These are phyloP conservation scores for Epinephelus fuscoguttatus DNA, from an alignment of 2,113 vertebrate genomes.

Conservation along the genomic window DNA sequence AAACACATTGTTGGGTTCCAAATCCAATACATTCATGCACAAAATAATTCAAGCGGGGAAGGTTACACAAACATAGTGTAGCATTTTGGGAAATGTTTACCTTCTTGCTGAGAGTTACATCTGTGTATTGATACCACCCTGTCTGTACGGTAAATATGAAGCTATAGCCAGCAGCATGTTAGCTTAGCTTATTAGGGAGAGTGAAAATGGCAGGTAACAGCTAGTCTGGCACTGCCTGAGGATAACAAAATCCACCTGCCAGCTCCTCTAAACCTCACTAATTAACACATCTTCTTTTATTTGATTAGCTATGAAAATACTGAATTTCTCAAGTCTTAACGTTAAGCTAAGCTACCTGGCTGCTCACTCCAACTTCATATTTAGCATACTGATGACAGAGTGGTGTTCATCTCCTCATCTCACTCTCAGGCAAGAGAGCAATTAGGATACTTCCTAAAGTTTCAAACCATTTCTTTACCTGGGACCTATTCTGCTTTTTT, in stretches of 20 bases:
- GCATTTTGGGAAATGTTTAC: not conserved
- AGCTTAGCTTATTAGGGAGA: not conserved
- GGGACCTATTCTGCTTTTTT: no score
- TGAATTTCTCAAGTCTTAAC: not conserved
- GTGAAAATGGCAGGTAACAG: not conserved
- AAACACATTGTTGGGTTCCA: not conserved
- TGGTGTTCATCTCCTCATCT: not conserved
- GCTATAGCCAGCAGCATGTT: no score
- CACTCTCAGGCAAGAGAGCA: not conserved
- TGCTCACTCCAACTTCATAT: not conserved
- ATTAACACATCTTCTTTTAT: not conserved
- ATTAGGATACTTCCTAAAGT: not conserved
- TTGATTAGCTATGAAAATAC: not conserved
- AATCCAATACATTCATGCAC: not conserved
- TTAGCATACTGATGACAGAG: not conserved
- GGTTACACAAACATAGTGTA: not conserved
- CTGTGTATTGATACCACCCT: not conserved
- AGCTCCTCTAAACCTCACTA: not conserved
- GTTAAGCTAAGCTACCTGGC: not conserved
- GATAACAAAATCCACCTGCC: not conserved
- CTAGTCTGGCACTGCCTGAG: not conserved
- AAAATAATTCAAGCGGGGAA: not conserved
- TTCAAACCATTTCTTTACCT: not conserved
- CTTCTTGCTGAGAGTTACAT: not conserved
- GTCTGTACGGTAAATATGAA: not conserved